Evolutionary conservation across 2,888 invertebrate species (phyloP), one percentile per base, ranked within the genome.

Genomic region (Drosophila multiciliata): DNA sequence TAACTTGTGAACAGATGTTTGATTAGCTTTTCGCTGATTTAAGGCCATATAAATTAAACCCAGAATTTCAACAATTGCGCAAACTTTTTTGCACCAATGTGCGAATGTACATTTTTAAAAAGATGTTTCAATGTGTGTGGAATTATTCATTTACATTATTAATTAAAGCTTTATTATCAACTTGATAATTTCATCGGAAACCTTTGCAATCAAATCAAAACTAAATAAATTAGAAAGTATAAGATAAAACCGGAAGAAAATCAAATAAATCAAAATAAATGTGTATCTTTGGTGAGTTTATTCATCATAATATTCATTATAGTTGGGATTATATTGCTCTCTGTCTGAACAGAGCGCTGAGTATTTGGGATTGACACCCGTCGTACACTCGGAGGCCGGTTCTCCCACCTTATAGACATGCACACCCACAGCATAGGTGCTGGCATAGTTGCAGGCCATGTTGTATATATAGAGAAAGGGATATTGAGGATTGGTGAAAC

Each of bases 391-490:
- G 3, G 93, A 93, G 36, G 89, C 87, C 1, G 93, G 87, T n/a
- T 75, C 54, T 0, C 93, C 93, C 23, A 80, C 81, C 33, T 85
- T 83, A 40, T 93, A 93, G 1, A 93, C 90, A 1, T 91, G 91
- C 0, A 83, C 80, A 11, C 88, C 91, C 6, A 90, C 67, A 2
- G 93, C 92, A 85, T 93, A 93, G 42, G 90, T 85, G 48, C 91
- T 91, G 58, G 92, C 91, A 81, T 93, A 93, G 68, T 93, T 92
- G 63, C 93, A 93, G 59, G 92, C 92, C 33, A 91, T 90, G 66
- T 93, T 92, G 38, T 92, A 89, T 53, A 92, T 92, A 32, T 92
- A 87, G 3, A 87, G 81, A 35, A 87, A 87, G 1, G 88, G 90
- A 66, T 92, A 91, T 23, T 90, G 76, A 0, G 87, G 87, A 73